These are phyloP conservation scores for Columbina picui DNA, from an alignment of 2,113 vertebrate genomes.

Conservation along the genomic window DNA sequence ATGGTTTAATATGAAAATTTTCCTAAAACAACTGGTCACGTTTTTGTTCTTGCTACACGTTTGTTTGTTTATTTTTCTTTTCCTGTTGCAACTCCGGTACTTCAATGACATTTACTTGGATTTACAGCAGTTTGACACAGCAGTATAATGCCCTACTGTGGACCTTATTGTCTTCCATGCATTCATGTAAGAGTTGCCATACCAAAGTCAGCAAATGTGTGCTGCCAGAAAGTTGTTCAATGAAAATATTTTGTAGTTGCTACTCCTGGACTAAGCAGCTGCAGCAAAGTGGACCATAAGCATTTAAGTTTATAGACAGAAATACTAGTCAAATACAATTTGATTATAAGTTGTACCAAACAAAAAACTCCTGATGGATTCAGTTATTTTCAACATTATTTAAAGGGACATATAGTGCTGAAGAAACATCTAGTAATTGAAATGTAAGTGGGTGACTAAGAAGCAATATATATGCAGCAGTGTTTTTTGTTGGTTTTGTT, in stretches of 20 bases:
- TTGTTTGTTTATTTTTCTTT: neutral
- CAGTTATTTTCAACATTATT: neutral
- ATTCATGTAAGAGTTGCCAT: neutral
- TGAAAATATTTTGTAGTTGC: neutral
- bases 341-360: neutral
- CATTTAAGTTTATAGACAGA: neutral
- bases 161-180: neutral
- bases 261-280: neutral
- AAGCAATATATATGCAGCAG: neutral
- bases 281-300: neutral
- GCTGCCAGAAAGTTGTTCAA: neutral
- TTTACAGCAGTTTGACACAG: neutral
- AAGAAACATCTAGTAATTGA: conserved; percentile 1
- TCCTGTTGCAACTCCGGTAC: neutral
- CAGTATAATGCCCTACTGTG: neutral
- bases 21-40: neutral
- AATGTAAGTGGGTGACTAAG: conserved; percentile 17
- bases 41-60: neutral
- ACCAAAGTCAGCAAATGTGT: neutral
- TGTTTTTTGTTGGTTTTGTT: too few species aligned
- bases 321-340: neutral
- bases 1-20: neutral
- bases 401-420: neutral
- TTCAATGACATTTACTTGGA: neutral
- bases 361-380: neutral